Conservation (phyloP, 2,797 vertebrate genomes). For the Hemibagrus guttatus region DNA sequence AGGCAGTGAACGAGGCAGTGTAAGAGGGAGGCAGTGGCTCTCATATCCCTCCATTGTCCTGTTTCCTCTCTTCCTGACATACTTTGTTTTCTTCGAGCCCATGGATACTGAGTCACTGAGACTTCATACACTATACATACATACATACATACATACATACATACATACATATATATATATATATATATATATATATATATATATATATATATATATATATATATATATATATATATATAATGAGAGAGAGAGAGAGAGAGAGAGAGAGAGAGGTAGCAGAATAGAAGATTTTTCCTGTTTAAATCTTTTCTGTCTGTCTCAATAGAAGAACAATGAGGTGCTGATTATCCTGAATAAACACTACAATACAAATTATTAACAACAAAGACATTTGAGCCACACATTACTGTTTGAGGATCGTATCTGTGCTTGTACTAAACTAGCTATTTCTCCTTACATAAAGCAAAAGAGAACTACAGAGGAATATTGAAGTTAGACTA, state of each 20-base stretch:
- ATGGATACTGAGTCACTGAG: conserved; percentile 18
- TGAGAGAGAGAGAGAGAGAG: too few species aligned
- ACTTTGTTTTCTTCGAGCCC: conserved; percentile 58
- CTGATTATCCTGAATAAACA: background rate
- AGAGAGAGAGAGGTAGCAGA: background rate
- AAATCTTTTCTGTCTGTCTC: conserved; percentile 4
- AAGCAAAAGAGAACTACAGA: background rate
- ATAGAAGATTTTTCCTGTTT: conserved; percentile 31
- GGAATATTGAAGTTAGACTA: background rate
- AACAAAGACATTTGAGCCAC: background rate
- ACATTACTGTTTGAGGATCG: background rate
- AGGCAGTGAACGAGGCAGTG: conserved; percentile 30
- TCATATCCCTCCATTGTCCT: conserved; percentile 77
- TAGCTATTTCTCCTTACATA: background rate
- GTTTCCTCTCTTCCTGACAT: conserved; percentile 64
- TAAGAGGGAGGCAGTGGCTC: conserved; percentile 36
- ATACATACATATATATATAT: too few species aligned
- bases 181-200: too few species aligned
- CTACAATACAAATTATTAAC: background rate
- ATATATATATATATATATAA: too few species aligned
- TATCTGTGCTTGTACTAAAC: background rate
- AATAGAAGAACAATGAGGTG: background rate
- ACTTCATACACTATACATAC: background rate
- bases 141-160: too few species aligned
- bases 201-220: too few species aligned